Evolutionary conservation across 2,797 vertebrate genomes (phyloP).

Genomic region (Diplodus sargus): DNA sequence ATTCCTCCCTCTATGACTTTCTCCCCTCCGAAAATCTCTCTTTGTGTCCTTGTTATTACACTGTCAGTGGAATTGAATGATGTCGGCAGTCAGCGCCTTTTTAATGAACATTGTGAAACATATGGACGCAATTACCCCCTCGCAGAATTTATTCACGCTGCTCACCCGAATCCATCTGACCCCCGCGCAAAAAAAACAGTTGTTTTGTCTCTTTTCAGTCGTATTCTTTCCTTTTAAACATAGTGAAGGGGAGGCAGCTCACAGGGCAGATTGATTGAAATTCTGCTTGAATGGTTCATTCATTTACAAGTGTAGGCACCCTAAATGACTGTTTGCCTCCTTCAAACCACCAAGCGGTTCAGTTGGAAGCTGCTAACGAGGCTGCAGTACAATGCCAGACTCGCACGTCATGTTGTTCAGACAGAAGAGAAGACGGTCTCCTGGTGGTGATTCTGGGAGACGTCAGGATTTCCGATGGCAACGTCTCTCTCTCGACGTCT

Average conservation of each 20-base stretch:
- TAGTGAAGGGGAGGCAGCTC: not conserved
- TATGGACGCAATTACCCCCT: conserved; percentile 14
- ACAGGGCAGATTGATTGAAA: too few relatives aligned
- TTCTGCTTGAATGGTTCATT: too few relatives aligned
- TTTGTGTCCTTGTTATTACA: conserved; percentile 7
- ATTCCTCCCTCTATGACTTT: not conserved
- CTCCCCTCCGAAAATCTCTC: not conserved
- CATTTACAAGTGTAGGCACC: not conserved
- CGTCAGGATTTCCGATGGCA: not conserved
- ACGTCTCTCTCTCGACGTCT: too few relatives aligned
- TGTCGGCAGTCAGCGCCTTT: conserved; percentile 10
- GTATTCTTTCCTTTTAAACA: not conserved
- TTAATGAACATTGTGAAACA: conserved; percentile 35
- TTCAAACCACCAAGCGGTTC: not conserved
- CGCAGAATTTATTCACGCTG: conserved; percentile 12
- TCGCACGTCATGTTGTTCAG: not conserved
- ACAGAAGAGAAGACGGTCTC: not conserved
- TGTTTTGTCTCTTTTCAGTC: not conserved
- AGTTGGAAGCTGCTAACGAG: not conserved
- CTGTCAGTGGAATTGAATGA: conserved; percentile 6
- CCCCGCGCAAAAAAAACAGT: not conserved
- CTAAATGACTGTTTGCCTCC: too few relatives aligned
- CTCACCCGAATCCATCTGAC: not conserved
- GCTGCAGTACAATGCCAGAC: not conserved
- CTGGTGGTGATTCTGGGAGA: not conserved